Percentiles rank a stretch among this genome's conserved stretches.
These are phyloP conservation scores for Frankliniella fusca DNA, from an alignment of 2,888 invertebrate species.

Conservation along the genomic window DNA sequence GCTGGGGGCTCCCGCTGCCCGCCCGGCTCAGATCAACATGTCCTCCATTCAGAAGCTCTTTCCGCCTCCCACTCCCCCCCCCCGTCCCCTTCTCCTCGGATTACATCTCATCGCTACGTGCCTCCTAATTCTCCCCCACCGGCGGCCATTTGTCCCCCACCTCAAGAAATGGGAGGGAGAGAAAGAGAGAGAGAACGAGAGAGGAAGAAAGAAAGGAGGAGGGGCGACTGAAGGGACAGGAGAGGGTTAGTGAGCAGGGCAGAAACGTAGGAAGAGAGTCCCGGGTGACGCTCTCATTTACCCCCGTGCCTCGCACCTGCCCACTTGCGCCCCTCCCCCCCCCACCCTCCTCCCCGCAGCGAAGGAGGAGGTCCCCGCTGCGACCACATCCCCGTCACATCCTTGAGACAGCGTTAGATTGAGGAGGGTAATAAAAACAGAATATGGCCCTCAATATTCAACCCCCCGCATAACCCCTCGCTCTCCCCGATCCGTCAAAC, in stretches of 20 bases:
- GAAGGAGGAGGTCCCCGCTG: too few relatives aligned
- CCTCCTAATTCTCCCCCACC: neutral
- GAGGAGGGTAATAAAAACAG: too few relatives aligned
- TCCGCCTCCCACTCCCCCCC: neutral
- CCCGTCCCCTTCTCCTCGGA: neutral
- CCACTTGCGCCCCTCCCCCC: neutral
- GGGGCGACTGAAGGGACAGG: neutral
- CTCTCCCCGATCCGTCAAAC: neutral
- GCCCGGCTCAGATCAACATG: constrained; percentile 14
- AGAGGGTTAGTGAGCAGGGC: neutral
- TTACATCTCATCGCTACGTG: neutral
- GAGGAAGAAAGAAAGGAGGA: neutral
- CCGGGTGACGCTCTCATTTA: neutral
- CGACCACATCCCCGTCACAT: too few relatives aligned
- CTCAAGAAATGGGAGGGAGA: neutral
- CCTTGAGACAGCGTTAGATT: too few relatives aligned
- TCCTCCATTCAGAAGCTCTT: constrained; percentile 9
- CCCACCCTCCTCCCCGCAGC: neutral
- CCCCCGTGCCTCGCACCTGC: neutral
- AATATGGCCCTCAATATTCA: too few relatives aligned
- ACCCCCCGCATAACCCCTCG: too few relatives aligned
- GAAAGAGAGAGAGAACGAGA: neutral
- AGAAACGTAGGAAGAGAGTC: neutral
- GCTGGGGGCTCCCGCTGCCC: neutral
- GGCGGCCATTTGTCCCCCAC: constrained; percentile 5